These are phyloP conservation scores for Cheilosia grossa DNA, from an alignment of 2,888 invertebrate species.

Conservation along the genomic window DNA sequence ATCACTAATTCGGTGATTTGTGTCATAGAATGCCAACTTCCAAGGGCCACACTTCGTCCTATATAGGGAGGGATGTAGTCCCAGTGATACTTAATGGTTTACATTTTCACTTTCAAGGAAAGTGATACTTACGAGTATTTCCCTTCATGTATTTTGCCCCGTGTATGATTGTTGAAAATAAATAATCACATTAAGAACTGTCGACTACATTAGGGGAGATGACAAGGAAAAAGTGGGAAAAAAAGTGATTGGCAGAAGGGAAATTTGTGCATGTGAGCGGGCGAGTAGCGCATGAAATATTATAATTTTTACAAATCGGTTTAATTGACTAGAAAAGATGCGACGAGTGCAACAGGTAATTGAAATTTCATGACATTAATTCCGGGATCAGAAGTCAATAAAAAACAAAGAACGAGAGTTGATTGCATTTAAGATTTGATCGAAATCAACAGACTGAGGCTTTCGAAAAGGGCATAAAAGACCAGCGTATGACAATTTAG, in stretches of 20 bases:
- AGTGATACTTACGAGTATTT: neutral
- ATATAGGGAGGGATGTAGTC: neutral
- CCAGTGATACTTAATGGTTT: conserved; percentile 10
- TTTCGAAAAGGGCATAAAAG: too few relatives aligned
- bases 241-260: neutral
- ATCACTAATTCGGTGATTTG: neutral
- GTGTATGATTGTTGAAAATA: neutral
- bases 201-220: neutral
- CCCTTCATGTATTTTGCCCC: too few relatives aligned
- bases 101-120: conserved; percentile 18
- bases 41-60: neutral
- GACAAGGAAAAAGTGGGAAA: neutral
- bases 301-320: neutral
- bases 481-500: too few relatives aligned
- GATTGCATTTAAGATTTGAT: too few relatives aligned
- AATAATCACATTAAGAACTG: conserved; percentile 1
- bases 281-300: too few relatives aligned
- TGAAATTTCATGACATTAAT: neutral
- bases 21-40: neutral
- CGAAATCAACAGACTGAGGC: too few relatives aligned
- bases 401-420: neutral
- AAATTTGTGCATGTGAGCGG: neutral
- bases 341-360: neutral
- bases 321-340: neutral
- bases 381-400: neutral